Evolutionary conservation across 2,888 invertebrate species (phyloP), one percentile per base, ranked within the genome.

Genomic region (Pollenia angustigena): DNA sequence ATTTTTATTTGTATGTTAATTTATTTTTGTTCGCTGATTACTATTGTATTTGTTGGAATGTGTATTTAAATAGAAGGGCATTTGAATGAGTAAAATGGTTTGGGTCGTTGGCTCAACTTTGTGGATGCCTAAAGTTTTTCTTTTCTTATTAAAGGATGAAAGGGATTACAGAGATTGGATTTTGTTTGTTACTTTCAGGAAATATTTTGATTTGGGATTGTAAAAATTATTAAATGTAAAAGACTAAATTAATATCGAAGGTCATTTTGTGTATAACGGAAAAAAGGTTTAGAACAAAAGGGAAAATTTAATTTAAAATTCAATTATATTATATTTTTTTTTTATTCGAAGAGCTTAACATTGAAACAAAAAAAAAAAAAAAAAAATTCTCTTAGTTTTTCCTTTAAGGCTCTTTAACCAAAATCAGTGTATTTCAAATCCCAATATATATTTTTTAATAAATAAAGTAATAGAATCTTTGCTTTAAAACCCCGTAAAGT

Each of bases 11-110:
- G 18, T 46, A 44, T 18, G 52, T 10, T 52, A 8, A 52, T 42
- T 42, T 75, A 40, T 23, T 62, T 42, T 42, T 75, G 50, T 23
- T 62, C 10, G 62, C 7, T 52, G 42, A 18, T n/a, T 75, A 6
- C 0, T 32, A 32, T 60, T 46, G 32, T 6, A 16, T 6, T 58
- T n/a, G 46, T 14, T 40, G n/a, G 32, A 32, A 32, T 32, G 58
- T 23, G 44, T 44, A 7, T 44, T 14, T 18, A 46, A 46, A 4
- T 42, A 62, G 56, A 23, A 58, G 46, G 23, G 8, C 4, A 58
- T 14, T 58, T 71, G 18, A 32, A 23, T 3, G 8, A 42, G 9
- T 9, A 68, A 50, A 14, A 11, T 16, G 10, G 23, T 14, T 14
- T 23, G 9, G 32, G 4, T 52, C 8, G n/a, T n/a, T 18, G 14